Evolutionary conservation across 2,797 vertebrate genomes (phyloP), one percentile per base, ranked within the genome.

Genomic region (Brotula barbata): DNA sequence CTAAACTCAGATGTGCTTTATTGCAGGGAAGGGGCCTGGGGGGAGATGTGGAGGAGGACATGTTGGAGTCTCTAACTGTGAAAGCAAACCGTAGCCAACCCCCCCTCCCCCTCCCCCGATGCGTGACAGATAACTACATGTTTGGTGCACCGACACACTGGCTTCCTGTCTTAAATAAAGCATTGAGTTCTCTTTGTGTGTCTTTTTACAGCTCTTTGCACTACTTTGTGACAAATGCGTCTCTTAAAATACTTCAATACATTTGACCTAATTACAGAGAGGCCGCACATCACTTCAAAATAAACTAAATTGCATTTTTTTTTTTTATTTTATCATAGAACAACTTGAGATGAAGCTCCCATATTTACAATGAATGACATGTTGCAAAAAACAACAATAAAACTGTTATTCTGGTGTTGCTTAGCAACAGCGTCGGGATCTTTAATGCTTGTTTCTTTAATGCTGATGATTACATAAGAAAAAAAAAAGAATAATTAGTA

Each of bases 1-100:
- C 77, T 78, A 83, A 84, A 83, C 68, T 68, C 58, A 82, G 75
- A 68, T 64, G 73, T 55, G 62, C 73, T 80, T 70, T 45, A 73
- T 62, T 51, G 57, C 49, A 50, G 65, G 78, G 68, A 48, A 68
- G 45, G 14, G n/a, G 72, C 66, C 59, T 48, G 3, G 25, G 57
- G 64, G 65, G 78, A 71, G 58, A 61, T 63, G 66, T 56, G 62
- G 73, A 73, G 55, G 58, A 58, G 46, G 75, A 77, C 61, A 64
- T 75, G 74, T 47, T 66, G 58, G 68, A 62, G 78, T 80, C 71
- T 44, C 67, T 79, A 73, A 82, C 79, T 73, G 72, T 71, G 77
- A 72, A 71, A 74, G 66, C 63, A 73, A 69, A 25, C 11, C 50
- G 45, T 21, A 56, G 64, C 37, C 45, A 50, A 51, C 22, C 11